Conservation (phyloP, 2,888 invertebrate genomes). For the Volucella zonaria region DNA sequence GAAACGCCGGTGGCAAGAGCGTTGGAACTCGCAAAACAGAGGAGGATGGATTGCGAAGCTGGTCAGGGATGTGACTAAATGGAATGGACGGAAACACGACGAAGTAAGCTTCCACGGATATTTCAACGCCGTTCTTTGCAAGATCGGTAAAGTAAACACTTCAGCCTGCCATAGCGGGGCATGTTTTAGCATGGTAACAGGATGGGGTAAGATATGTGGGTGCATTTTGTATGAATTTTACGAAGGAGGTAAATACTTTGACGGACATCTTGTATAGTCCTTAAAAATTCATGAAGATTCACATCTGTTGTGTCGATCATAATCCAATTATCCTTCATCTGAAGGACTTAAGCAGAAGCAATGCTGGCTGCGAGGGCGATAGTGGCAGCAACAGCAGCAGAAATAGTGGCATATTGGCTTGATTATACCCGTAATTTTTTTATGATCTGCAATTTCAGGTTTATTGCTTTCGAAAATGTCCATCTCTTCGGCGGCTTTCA, state of each 20-base stretch:
- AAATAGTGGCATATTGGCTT: background rate
- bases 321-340: slow-evolving; percentile 84
- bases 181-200: slow-evolving; percentile 18
- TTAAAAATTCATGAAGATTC: slow-evolving; percentile 88
- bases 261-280: slow-evolving; percentile 74
- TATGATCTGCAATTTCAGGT: slow-evolving; percentile 76
- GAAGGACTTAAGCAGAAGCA: slow-evolving; percentile 33
- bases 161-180: too few species aligned
- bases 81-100: too few species aligned
- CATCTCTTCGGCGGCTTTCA: slow-evolving; percentile 85
- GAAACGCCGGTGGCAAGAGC: too few species aligned
- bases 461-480: slow-evolving; percentile 82
- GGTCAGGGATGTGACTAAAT: too few species aligned
- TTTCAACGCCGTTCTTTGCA: too few species aligned
- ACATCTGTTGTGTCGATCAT: slow-evolving; percentile 90
- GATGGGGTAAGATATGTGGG: slow-evolving; percentile 1
- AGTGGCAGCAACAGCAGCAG: background rate
- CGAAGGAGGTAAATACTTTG: slow-evolving; percentile 24
- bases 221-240: slow-evolving; percentile 5
- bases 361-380: background rate
- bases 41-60: too few species aligned
- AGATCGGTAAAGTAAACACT: too few species aligned
- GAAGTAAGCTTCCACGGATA: too few species aligned
- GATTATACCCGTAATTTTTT: slow-evolving; percentile 79
- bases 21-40: too few species aligned